phyloP scores from a whole-genome alignment of 2,113 vertebrate species.

The Puffinus mauretanicus region DNA sequence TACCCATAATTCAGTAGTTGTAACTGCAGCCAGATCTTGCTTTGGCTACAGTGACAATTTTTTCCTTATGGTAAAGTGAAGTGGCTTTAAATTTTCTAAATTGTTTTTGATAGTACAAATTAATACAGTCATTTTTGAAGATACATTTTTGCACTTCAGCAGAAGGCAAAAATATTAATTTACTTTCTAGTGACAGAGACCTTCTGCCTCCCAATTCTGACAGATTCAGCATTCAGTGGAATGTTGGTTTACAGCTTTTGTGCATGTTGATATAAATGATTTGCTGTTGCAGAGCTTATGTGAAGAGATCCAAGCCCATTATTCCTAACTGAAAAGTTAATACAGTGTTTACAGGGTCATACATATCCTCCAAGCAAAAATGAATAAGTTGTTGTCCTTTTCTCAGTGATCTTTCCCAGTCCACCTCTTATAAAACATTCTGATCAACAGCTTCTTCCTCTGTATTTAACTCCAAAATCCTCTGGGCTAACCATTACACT shows the following conservation, averaged over 20 bases:
- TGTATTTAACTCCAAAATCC: constrained; percentile 37
- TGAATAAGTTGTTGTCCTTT: not conserved
- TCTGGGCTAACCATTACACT: not conserved
- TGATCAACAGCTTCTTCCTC: constrained; percentile 35
- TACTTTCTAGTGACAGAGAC: not conserved
- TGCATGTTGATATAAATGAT: not conserved
- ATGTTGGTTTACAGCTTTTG: not conserved
- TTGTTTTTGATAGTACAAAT: not conserved
- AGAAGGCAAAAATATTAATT: not conserved
- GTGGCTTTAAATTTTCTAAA: not conserved
- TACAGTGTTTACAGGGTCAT: not conserved
- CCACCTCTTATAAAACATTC: not conserved
- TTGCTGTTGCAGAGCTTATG: not conserved
- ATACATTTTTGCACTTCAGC: not conserved
- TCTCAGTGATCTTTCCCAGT: not conserved
- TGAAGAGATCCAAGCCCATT: not conserved
- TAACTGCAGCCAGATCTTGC: not conserved
- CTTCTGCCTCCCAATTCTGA: not conserved
- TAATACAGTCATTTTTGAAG: not conserved
- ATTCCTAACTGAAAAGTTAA: not conserved
- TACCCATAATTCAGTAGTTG: not conserved
- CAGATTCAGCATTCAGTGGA: not conserved
- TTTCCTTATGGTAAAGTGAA: not conserved
- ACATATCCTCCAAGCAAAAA: not conserved
- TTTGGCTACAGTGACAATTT: not conserved